These are phyloP conservation scores for Anas flavirostris DNA, from an alignment of 2,797 vertebrate species.

Conservation along the genomic window DNA sequence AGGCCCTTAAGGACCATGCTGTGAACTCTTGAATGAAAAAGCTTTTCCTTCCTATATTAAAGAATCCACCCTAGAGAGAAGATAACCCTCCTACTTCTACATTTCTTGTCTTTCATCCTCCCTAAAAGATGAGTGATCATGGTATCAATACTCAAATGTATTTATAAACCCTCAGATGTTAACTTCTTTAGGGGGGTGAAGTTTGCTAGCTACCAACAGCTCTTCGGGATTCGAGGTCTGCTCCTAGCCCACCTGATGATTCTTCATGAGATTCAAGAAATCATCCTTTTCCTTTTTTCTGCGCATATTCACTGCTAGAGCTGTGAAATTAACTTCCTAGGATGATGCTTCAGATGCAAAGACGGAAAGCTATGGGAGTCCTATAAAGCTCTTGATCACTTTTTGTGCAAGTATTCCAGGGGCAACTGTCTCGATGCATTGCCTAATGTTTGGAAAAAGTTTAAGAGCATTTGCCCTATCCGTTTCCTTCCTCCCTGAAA, in stretches of 20 bases:
- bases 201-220: background rate
- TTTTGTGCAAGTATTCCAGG: background rate
- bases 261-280: fast-evolving
- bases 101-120: background rate
- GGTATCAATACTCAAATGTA: background rate
- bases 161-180: background rate
- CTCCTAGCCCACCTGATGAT: background rate
- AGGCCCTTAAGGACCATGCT: background rate
- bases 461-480: background rate
- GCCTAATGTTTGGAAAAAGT: background rate
- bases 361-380: background rate
- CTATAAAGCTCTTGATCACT: background rate
- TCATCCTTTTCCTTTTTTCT: background rate
- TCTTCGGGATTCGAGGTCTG: background rate
- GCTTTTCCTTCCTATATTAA: background rate
- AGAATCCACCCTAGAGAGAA: background rate
- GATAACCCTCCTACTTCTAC: background rate
- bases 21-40: background rate
- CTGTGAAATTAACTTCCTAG: background rate
- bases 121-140: background rate
- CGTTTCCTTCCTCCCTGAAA: background rate
- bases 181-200: background rate
- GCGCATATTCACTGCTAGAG: background rate
- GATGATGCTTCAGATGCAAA: background rate
- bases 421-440: background rate